Conservation (phyloP, 2,888 invertebrate genomes). For the Pyrrhosoma nymphula region DNA sequence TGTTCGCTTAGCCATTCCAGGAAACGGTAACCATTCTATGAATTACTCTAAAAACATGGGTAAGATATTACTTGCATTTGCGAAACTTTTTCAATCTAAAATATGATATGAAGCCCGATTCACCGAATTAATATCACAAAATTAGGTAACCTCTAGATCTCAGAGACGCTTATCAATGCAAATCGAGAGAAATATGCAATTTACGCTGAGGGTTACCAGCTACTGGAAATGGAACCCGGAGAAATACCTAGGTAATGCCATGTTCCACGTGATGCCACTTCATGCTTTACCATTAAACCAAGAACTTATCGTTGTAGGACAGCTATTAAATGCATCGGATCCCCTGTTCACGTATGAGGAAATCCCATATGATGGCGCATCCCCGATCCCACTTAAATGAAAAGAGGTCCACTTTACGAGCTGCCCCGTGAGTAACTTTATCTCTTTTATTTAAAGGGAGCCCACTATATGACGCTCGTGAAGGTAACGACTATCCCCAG, state of each 20-base stretch:
- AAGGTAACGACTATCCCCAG: not conserved
- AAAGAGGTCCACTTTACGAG: constrained; percentile 21
- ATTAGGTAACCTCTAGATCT: too few species aligned
- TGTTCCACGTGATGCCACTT: not conserved
- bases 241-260: not conserved
- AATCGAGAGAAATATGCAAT: not conserved
- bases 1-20: too few species aligned
- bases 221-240: not conserved
- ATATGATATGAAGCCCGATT: too few species aligned
- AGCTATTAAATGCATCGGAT: not conserved
- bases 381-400: not conserved
- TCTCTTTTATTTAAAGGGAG: not conserved
- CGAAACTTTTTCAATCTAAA: too few species aligned
- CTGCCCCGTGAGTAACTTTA: not conserved
- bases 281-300: not conserved
- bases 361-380: not conserved
- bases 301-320: not conserved
- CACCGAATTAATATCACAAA: too few species aligned
- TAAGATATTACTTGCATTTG: too few species aligned
- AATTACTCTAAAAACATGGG: too few species aligned
- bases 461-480: not conserved
- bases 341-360: not conserved
- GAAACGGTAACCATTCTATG: too few species aligned
- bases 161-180: too few species aligned
- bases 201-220: not conserved